These are phyloP conservation scores for Dioctria rufipes DNA, from an alignment of 2,888 invertebrate species.

Conservation along the genomic window DNA sequence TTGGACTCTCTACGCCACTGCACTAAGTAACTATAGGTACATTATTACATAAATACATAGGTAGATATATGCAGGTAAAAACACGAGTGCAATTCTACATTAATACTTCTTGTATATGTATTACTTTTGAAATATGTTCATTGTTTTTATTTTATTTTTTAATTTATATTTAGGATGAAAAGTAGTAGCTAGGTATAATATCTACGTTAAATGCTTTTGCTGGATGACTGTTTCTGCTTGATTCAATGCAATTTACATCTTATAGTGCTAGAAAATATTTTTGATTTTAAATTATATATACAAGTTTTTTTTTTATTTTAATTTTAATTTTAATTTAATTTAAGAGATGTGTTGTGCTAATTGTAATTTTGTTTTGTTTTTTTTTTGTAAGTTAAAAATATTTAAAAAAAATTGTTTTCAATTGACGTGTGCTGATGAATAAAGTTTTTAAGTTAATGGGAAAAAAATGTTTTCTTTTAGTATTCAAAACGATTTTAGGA, in stretches of 20 bases:
- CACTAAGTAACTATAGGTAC: not conserved
- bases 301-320: too few relatives aligned
- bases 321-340: too few relatives aligned
- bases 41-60: not conserved
- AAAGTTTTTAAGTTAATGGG: too few relatives aligned
- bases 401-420: not conserved
- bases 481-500: too few relatives aligned
- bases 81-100: constrained; percentile 24
- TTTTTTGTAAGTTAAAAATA: too few relatives aligned
- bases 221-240: constrained; percentile 49
- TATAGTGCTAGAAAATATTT: constrained; percentile 30
- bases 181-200: too few relatives aligned
- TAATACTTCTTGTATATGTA: not conserved
- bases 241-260: constrained; percentile 52
- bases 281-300: not conserved
- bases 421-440: not conserved
- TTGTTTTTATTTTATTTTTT: constrained; percentile 4
- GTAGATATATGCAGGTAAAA: constrained; percentile 4
- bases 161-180: constrained; percentile 16
- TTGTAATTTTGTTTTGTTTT: too few relatives aligned
- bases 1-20: constrained; percentile 4
- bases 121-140: constrained; percentile 17
- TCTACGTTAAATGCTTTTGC: constrained; percentile 49
- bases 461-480: too few relatives aligned
- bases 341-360: too few relatives aligned